These are phyloP conservation scores for Plagodis pulveraria DNA, from an alignment of 2,888 invertebrate species.

Conservation along the genomic window DNA sequence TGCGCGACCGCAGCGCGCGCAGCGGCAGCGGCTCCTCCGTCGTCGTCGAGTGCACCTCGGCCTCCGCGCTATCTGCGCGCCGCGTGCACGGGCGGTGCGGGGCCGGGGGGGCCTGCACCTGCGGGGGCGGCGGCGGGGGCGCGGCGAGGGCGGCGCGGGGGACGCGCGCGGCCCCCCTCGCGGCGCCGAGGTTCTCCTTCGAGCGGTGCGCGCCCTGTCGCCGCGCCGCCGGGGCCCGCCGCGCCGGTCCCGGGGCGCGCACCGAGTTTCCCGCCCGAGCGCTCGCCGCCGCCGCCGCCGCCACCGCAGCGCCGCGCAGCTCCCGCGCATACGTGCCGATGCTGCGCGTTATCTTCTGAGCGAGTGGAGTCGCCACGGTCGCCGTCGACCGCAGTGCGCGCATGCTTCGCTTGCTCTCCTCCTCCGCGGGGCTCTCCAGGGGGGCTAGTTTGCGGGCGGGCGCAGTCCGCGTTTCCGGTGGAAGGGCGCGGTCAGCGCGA, in stretches of 20 bases:
- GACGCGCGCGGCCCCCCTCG: conserved; percentile 61
- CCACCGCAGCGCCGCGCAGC: conserved; percentile 52
- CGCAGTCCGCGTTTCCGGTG: conserved; percentile 18
- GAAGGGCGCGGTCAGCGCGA: conserved; percentile 34
- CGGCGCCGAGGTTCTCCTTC: conserved; percentile 77
- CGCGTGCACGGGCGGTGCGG: conserved; percentile 44
- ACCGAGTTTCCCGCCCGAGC: conserved; percentile 70
- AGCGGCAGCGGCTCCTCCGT: conserved; percentile 31
- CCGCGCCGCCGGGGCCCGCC: conserved; percentile 70
- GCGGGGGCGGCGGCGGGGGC: conserved; percentile 39
- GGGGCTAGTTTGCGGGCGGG: conserved; percentile 8
- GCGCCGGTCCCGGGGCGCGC: conserved; percentile 75
- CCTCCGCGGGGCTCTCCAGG: conserved; percentile 35
- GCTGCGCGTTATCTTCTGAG: conserved; percentile 57
- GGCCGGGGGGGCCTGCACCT: conserved; percentile 39
- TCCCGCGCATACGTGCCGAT: conserved; percentile 57
- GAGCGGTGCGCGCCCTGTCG: conserved; percentile 63
- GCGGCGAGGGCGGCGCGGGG: conserved; percentile 56
- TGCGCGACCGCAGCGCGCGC: conserved; percentile 59
- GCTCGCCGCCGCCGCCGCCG: conserved; percentile 45
- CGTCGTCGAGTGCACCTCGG: conserved; percentile 42
- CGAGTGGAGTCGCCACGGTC: conserved; percentile 47
- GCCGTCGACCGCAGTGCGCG: conserved; percentile 54
- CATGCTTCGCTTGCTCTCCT: conserved; percentile 39
- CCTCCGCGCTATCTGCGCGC: conserved; percentile 43